These are phyloP conservation scores for Oceanodroma tethys DNA, from an alignment of 2,113 vertebrate genomes.

Conservation along the genomic window DNA sequence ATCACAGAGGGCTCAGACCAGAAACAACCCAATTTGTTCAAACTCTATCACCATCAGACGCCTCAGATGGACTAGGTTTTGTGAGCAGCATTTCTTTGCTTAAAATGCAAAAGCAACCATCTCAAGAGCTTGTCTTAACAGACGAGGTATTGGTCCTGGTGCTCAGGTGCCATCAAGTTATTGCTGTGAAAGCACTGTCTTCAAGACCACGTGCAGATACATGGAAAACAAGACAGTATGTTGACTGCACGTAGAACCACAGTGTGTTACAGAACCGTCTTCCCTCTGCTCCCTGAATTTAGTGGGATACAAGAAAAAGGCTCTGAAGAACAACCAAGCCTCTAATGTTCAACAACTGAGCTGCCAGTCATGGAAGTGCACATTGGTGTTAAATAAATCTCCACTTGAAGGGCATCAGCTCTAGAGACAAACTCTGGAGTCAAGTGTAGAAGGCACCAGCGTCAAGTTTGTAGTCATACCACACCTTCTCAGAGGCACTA, in stretches of 20 bases:
- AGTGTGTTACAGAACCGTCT: neutral
- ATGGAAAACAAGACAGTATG: neutral
- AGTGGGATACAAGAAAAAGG: neutral
- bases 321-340: neutral
- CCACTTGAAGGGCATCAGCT: neutral
- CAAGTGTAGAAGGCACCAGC: neutral
- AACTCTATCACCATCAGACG: neutral
- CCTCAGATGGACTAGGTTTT: accelerated
- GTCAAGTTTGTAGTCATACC: neutral
- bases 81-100: neutral
- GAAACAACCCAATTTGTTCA: neutral
- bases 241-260: accelerated
- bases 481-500: neutral
- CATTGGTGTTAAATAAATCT: accelerated
- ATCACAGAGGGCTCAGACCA: neutral
- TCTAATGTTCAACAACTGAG: accelerated
- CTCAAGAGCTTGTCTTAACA: neutral
- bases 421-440: neutral
- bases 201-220: neutral
- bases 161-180: neutral
- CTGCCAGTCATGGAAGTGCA: neutral
- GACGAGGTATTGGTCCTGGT: neutral
- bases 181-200: too few relatives aligned
- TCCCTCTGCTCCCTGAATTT: neutral
- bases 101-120: neutral